Base-by-base conservation (phyloP, 1,140 invertebrate genomes). In the Neoseiulus cucumeris region DNA sequence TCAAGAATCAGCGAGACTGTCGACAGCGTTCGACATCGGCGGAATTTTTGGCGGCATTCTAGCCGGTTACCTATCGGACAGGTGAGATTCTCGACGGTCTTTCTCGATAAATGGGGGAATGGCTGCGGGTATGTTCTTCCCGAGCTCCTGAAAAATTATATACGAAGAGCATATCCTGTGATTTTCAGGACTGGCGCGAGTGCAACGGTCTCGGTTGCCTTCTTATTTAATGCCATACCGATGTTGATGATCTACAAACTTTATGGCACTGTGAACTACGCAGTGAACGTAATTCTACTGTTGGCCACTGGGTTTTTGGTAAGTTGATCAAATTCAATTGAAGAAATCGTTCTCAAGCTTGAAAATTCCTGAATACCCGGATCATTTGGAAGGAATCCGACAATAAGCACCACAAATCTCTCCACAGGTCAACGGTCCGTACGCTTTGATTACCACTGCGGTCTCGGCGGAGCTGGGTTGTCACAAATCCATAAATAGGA, bases 391-490 rank as follows among this genome's bases (percentile, higher is more conserved):
- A 42, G 39, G 69, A 65, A 67, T 64, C 47, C 42, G 39, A 17
- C 9, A 30, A 4, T 39, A 39, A 39, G 33, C 33, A 39, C 9
- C 33, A 39, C 33, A 4, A 9, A 4, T 39, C 33, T 9, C 33
- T 4, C 9, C 9, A 4, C 33, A 95, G 42, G 91, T 96, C 0
- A 96, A 96, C 76, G 92, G 91, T 1, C 92, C 92, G 1, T 96
- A 96, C 76, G 87, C 90, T 25, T 78, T 97, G 20, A 96, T 97
- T 72, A 96, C 92, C 14, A 96, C 93, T 7, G 90, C 91, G 1
- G 91, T 97, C 45, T 91, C 90, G 64, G 89, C 92, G 12, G 91
- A 96, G 74, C 77, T 96, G 1, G 92, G 91, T 69, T 88, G 88
- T 1, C 91, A 95, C 79, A 80, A 83, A 66, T 86, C 83, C 68